Evolutionary conservation across 2,888 invertebrate genomes (phyloP), one percentile per base, ranked within the genome.

Genomic region (Dyspetes luteomarginatus): DNA sequence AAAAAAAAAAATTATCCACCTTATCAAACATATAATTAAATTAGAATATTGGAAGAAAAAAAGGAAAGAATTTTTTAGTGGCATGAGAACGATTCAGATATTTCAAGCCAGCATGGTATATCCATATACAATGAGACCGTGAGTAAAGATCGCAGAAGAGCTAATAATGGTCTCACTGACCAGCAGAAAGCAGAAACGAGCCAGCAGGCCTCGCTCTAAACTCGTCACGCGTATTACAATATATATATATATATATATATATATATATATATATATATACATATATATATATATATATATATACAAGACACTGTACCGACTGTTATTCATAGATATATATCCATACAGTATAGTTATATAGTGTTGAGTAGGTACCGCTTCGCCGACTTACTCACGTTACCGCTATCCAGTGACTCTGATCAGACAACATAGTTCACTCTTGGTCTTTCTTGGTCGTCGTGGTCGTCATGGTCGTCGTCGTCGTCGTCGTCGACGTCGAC

Each of bases 381-480:
- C 55, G 76, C 48, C 67, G 60, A 56, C 87, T 90, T 89, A 90
- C 90, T 89, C 90, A 89, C 83, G 85, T 82, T 90, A 89, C 90
- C 90, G 90, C 90, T 90, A 90, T 84, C 74, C 86, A 41, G 73
- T 82, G 82, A 79, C 80, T 84, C 84, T n/a, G 48, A 67, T 52
- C 76, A 67, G 71, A 80, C 76, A 72, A 62, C 67, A 72, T 41
- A 74, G 79, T 79, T 64, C 22, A 55, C 72, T 48, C 76, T n/a
- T n/a, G 50, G 36, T 62, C 24, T 15, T 15, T 15, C 45, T 22
- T 62, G 41, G 15, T 19, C 45, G 50, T 17, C 55, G 36, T 48
- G 55, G 30, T 55, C 36, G 68, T 41, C 41, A 55, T 68, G 68
- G 19, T 36, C 50, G 26, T 36, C 12, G 12, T 36, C 12, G 30